These are phyloP conservation scores for Enteromius argenteus DNA, from an alignment of 2,797 vertebrate species.

Conservation along the genomic window DNA sequence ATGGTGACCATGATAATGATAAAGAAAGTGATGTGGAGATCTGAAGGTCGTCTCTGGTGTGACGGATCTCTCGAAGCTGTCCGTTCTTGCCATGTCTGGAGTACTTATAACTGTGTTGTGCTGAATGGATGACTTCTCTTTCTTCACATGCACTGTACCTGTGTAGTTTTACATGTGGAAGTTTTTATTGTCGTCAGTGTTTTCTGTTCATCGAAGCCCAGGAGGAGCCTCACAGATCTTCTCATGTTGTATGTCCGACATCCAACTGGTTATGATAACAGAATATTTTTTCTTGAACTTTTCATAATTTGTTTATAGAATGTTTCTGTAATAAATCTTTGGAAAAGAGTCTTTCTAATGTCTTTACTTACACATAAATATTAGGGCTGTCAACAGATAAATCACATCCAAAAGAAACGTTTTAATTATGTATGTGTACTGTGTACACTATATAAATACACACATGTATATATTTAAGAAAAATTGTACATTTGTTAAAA, in stretches of 20 bases:
- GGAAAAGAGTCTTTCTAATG: neutral
- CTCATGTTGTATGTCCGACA: neutral
- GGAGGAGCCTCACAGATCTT: neutral
- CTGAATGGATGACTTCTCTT: constrained; percentile 6
- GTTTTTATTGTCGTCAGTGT: neutral
- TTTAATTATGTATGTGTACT: too few species aligned
- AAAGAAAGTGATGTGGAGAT: constrained; percentile 99
- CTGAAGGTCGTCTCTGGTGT: constrained; percentile 60
- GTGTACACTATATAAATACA: too few species aligned
- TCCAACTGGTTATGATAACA: neutral
- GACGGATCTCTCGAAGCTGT: too few species aligned
- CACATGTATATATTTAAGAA: too few species aligned
- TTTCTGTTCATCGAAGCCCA: constrained; percentile 1
- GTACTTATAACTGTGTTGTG: constrained; percentile 4
- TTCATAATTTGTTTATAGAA: constrained; percentile 31
- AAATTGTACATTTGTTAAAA: too few species aligned
- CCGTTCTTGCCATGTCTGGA: constrained; percentile 4
- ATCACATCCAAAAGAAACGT: too few species aligned
- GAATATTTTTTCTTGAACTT: constrained; percentile 14
- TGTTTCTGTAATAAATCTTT: constrained; percentile 43
- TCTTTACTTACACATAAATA: neutral
- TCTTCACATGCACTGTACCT: constrained; percentile 6
- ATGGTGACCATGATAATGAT: constrained; percentile 97
- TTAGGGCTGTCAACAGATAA: too few species aligned
- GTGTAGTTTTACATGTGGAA: constrained; percentile 21